Base-by-base conservation (phyloP, 2,888 invertebrate genomes). In the Macaria liturata region DNA sequence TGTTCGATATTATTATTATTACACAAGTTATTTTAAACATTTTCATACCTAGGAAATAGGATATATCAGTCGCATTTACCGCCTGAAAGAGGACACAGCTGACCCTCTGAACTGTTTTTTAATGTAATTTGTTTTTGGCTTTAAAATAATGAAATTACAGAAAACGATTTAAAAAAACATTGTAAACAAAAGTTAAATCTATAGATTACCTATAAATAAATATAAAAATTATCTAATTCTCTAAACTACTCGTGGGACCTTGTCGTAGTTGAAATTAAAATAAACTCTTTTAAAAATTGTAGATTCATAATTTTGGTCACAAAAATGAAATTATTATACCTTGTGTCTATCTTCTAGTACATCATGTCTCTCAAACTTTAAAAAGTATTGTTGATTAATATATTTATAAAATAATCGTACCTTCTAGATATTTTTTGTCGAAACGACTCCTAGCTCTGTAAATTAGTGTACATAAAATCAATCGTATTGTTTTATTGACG, bases 221-320 rank as follows among this genome's bases (percentile, higher is more conserved):
- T 34, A 9, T 39, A 43, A 52, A 40, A 4, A 45, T 48, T 77
- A 75, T 72, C 71, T 79, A 80, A 75, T 75, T 84, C 77, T 84
- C 81, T 72, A 78, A 83, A 74, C 46, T 84, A 83, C 81, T 83
- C 78, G 83, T 84, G 89, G 89, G 89, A 89, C 89, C 89, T 88
- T 80, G 74, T 80, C 73, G 80, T 83, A 78, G 76, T 69, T 73
- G 67, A 76, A 78, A 76, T 71, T 69, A 67, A 76, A 75, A 8
- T 60, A 51, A 60, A 60, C 37, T 52, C 37, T 3, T 76, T 20
- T 74, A 76, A 78, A 69, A 77, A 75, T 76, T 62, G 75, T 78
- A 78, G 76, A 71, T 32, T 62, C 63, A 66, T 64, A 44, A 47
- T 54, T 50, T 51, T 54, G 32, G 50, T 51, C 20, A 42, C 20